phyloP scores from a whole-genome alignment of 2,113 vertebrate species.

The Anser cygnoides region DNA sequence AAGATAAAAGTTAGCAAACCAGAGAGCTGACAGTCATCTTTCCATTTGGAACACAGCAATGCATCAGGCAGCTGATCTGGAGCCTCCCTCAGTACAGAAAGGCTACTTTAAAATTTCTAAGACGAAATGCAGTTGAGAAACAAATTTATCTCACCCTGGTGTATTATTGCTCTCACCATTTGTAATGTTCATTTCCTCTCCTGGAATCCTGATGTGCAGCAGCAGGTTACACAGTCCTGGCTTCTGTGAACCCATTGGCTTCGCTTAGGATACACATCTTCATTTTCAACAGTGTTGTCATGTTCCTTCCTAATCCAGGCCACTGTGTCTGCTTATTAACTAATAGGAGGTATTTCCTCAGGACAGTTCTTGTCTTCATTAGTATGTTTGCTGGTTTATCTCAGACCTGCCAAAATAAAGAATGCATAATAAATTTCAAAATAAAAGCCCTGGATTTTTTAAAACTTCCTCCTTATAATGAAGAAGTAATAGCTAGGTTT shows the following conservation, averaged over 20 bases:
- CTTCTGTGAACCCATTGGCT: conserved; percentile 24
- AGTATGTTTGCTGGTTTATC: conserved; percentile 72
- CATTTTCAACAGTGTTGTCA: conserved; percentile 63
- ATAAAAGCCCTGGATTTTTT: conserved; percentile 49
- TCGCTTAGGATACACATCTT: conserved; percentile 32
- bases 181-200: conserved; percentile 51
- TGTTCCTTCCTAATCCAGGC: conserved; percentile 67
- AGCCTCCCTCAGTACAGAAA: conserved; percentile 21
- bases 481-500: conserved; percentile 8
- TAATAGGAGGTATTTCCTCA: conserved; percentile 67
- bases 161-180: conserved; percentile 38
- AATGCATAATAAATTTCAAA: conserved; percentile 54
- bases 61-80: not conserved
- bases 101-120: conserved; percentile 30
- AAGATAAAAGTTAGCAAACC: conserved; percentile 32
- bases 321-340: conserved; percentile 67
- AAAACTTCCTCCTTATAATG: conserved; percentile 2
- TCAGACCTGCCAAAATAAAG: conserved; percentile 65
- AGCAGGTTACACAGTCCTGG: conserved; percentile 34
- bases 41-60: conserved; percentile 1
- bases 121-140: conserved; percentile 5
- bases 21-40: conserved; percentile 48
- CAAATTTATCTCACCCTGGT: conserved; percentile 60
- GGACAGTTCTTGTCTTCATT: conserved; percentile 65
- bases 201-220: conserved; percentile 48